Evolutionary conservation across 1,140 invertebrate genomes (phyloP), one percentile per base, ranked within the genome.

Genomic region (Tetramorium alpestre): DNA sequence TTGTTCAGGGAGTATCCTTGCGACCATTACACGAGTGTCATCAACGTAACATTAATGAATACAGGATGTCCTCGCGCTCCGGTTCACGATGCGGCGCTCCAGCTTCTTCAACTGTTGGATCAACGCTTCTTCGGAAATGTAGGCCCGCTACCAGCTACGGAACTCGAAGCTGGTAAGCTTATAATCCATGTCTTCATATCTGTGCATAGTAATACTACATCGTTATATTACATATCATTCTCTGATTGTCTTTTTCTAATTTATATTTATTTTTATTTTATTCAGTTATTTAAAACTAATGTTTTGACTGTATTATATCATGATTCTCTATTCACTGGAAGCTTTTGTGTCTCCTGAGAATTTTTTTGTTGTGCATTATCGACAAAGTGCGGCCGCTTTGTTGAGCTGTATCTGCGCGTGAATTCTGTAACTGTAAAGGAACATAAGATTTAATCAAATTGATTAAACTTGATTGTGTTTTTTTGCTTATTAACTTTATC

Each of bases 21-120:
- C 95, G 99, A 99, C 95, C 98, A 99, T 96, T 99, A 99, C 94
- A 99, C 99, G 41, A 98, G 99, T 13, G 98, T 99, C 91, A 98
- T 99, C 92, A 99, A 99, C 93, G 98, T 99, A 8, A 99, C 99
- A 0, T 96, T 99, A 33, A 97, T 99, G 96, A 99, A 99, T 95
- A 98, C 99, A 4, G 99, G 99, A 18, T 99, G 98, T 94, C 98
- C 99, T 0, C 96, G 99, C 41, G 97, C 98, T n/a, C 96, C 97
- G 25, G 98, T 99, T 1, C 98, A 99, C 93, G 98, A 99, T 93
- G 98, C 98, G 10, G 99, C 99, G 0, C 96, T 99, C 64, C 98
- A 99, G 91, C 96, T 99, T 41, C 96, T 99, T 3, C 99, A 99
- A 93, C 96, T 99, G 16, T 95, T 99, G 56, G 99, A 99, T 95